These are phyloP conservation scores for Anolis sagrei DNA, from an alignment of 2,113 vertebrate genomes.

Conservation along the genomic window DNA sequence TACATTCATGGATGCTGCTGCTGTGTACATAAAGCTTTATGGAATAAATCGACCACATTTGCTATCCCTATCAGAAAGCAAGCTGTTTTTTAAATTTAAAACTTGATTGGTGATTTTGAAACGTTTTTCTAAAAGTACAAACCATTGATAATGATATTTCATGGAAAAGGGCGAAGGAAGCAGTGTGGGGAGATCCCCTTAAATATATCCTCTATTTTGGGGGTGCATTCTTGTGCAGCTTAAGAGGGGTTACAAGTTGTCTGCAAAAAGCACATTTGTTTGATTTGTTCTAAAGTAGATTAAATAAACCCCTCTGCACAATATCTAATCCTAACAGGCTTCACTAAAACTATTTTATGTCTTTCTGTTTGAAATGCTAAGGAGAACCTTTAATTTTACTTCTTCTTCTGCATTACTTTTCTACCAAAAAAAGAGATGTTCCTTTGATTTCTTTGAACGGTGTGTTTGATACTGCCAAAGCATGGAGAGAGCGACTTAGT, in stretches of 20 bases:
- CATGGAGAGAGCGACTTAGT: no score
- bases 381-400: neutral
- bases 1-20: conserved; percentile 78
- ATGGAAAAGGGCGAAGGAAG: conserved; percentile 46
- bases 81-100: conserved; percentile 75
- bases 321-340: conserved; percentile 37
- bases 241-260: conserved; percentile 23
- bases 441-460: neutral
- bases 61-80: conserved; percentile 62
- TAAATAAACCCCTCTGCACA: conserved; percentile 47
- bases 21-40: conserved; percentile 84
- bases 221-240: conserved; percentile 36
- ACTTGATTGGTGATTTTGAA: conserved; percentile 62
- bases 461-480: neutral
- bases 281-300: conserved; percentile 32
- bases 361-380: neutral
- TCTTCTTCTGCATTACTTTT: neutral
- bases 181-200: neutral
- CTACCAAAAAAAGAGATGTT: neutral
- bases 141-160: conserved; percentile 64
- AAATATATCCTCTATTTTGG: conserved; percentile 26
- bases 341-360: conserved; percentile 36
- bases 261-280: conserved; percentile 33
- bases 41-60: conserved; percentile 79
- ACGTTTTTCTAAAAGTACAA: conserved; percentile 55